phyloP scores from a whole-genome alignment of 2,797 vertebrate species.

The Malurus leucopterus region DNA sequence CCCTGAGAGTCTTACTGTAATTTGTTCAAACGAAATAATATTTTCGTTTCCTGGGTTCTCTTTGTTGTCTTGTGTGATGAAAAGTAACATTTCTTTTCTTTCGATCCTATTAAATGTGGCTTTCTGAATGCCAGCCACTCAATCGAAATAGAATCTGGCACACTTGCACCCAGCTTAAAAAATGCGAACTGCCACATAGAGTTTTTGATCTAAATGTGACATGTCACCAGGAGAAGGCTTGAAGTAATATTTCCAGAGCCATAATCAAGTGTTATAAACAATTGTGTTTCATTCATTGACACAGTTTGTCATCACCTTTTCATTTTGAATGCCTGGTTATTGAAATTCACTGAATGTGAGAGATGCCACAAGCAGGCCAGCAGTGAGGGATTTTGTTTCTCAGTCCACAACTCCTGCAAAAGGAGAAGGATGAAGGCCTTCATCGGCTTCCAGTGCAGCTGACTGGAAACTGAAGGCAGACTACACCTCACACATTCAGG shows the following conservation, averaged over 20 bases:
- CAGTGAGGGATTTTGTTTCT: not conserved
- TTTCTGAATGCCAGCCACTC: conserved; percentile 69
- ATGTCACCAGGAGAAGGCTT: conserved; percentile 53
- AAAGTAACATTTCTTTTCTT: conserved; percentile 83
- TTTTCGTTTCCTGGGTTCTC: conserved; percentile 79
- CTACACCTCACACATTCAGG: not conserved
- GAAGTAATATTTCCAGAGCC: conserved; percentile 46
- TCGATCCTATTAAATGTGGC: conserved; percentile 76
- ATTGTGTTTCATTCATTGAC: conserved; percentile 33
- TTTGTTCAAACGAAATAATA: conserved; percentile 85
- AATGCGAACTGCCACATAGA: conserved; percentile 58
- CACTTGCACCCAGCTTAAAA: conserved; percentile 60
- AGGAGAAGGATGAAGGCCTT: not conserved
- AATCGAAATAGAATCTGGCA: conserved; percentile 74
- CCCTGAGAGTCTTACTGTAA: conserved; percentile 77
- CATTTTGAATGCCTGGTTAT: conserved; percentile 30
- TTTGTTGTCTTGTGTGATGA: conserved; percentile 82
- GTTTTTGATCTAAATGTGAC: conserved; percentile 72
- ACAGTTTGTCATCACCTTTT: conserved; percentile 52
- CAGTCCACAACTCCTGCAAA: not conserved
- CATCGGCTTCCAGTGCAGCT: not conserved
- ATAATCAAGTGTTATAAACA: conserved; percentile 45
- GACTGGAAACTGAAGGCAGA: not conserved
- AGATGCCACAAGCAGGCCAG: conserved; percentile 11
- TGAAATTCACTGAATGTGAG: conserved; percentile 41